Evolutionary conservation across 2,888 invertebrate genomes (phyloP), one percentile per base, ranked within the genome.

Genomic region (Tinea trinotella): DNA sequence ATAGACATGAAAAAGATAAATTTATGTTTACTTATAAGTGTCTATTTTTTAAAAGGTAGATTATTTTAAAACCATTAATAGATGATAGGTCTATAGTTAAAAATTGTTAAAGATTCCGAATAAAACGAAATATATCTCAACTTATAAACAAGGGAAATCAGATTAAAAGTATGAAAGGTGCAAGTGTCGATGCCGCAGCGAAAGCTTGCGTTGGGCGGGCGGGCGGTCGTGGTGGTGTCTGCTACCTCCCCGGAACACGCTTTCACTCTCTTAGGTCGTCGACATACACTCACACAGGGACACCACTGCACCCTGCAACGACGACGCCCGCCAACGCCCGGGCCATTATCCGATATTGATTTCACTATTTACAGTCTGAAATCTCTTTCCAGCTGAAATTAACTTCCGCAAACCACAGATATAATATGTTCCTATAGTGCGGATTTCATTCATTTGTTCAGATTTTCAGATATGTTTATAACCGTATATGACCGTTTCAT

Each of bases 241-340:
- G 62, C 54, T 59, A 61, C 69, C 76, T 80, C 78, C 81, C 80
- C 81, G 80, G 82, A 82, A 81, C 75, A 70, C 67, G 78, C 79
- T 80, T 82, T 80, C 82, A 81, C 83, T 83, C 80, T 79, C 81
- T 71, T 76, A 68, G 80, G 83, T 84, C 84, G 78, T 69, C 82
- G 84, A 82, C 84, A 76, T 72, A 73, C 74, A 69, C 71, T 70
- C 65, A 73, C 62, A 64, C 70, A 69, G 79, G 15, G 6, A 5
- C 48, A 19, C 9, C 55, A 20, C 34, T 49, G 46, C 49, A 53
- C 53, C 53, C 53, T 40, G 74, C 70, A 66, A 74, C 77, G 68
- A n/a, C 66, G 10, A 19, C 40, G 19, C 40, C 40, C 36, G 22
- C 13, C 35, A 52, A 22, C 52, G 15, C n/a, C 19, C n/a, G 35